phyloP scores from a whole-genome alignment of 2,113 vertebrate species.

The Tetrao urogallus region DNA sequence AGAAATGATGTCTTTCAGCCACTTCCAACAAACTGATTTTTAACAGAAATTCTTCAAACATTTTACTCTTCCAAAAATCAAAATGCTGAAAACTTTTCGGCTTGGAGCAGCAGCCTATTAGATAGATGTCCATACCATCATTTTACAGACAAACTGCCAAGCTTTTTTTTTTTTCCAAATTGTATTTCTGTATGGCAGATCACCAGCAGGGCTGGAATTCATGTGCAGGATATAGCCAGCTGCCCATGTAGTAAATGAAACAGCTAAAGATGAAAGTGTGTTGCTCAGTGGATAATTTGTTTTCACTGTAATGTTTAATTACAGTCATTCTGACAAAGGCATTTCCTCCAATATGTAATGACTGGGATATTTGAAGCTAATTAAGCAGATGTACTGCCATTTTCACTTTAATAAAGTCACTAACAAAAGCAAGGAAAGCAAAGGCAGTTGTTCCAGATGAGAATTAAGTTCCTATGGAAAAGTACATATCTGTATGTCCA shows the following conservation, averaged over 20 bases:
- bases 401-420: conserved; percentile 71
- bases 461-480: conserved; percentile 23
- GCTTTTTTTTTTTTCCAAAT: conserved; percentile 36
- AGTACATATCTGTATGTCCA: conserved; percentile 35
- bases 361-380: conserved; percentile 74
- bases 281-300: conserved; percentile 66
- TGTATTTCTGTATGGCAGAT: conserved; percentile 54
- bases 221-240: conserved; percentile 52
- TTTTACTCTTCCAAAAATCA: conserved; percentile 17
- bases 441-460: conserved; percentile 13
- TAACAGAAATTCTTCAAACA: not conserved
- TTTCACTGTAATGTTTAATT: conserved; percentile 81
- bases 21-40: not conserved
- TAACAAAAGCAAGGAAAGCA: conserved; percentile 58
- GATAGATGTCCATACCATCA: not conserved
- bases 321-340: conserved; percentile 73
- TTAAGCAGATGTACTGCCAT: conserved; percentile 75
- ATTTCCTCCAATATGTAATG: conserved; percentile 73
- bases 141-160: not conserved
- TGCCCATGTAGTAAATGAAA: conserved; percentile 66
- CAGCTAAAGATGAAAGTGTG: conserved; percentile 58
- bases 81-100: not conserved
- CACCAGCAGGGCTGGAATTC: conserved; percentile 35
- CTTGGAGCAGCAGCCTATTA: not conserved
- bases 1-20: conserved; percentile 15